Base-by-base conservation (phyloP, 2,113 vertebrate species). In the Pristiophorus japonicus region DNA sequence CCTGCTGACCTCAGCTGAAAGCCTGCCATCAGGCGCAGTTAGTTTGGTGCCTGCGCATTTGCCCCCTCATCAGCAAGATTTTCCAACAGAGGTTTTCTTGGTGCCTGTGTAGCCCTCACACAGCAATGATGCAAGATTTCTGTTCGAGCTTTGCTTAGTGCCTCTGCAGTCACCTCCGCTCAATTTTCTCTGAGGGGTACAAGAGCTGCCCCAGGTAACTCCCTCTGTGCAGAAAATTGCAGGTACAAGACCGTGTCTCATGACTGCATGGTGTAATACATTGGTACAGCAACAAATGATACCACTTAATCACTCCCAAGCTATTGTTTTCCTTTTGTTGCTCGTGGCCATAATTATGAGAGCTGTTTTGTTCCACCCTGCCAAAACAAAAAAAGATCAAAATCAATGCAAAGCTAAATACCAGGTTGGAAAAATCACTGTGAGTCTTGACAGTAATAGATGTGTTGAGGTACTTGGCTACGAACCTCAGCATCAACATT, bases 221-320 rank as follows among this genome's bases (percentile, higher is more conserved):
- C 88, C 59, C 59, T 65, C 55, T 63, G 88, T 63, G 88, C 88
- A 92, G 88, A 92, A 65, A 92, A 92, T 92, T 92, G 38, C 78
- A 81, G 78, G 38, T 18, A 81, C 4, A 81, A 81, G 78, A 45
- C 38, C 78, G 14, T 81, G 38, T 45, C 38, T 38, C 18, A 81
- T 16, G 6, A 20, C 1, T 42, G 59, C 59, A n/a, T 65, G 59
- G 59, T 65, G 59, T 65, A 63, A 92, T 65, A 92, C 59, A 81
- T 20, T 81, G 78, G 16, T 42, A 42, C 38, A 45, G 38, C 73
- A 78, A 42, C 70, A 88, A 88, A 59, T 59, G 22, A 92, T 38
- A n/a, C 18, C 88, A 63, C 88, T 63, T 22, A 92, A 65, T 42
- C 88, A 92, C 59, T 92, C 18, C n/a, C 38, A 81, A 81, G 75